These are phyloP conservation scores for Leptinotarsa texana DNA, from an alignment of 1,140 invertebrate species.

Conservation along the genomic window DNA sequence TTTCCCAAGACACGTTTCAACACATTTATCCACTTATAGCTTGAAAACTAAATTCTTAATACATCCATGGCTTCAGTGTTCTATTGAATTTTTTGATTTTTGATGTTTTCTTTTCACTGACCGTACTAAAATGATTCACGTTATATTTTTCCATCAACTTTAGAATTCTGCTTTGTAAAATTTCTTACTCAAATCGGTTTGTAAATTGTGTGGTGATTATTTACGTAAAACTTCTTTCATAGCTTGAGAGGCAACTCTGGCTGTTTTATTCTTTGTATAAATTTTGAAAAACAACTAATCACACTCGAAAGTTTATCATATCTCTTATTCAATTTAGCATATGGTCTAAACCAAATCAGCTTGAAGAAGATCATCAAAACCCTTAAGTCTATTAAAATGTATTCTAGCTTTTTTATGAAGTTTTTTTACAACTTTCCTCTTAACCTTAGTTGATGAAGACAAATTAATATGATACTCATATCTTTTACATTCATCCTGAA, in stretches of 20 bases:
- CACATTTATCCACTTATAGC: neutral
- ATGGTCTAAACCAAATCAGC: conserved; percentile 36
- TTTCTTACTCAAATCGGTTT: neutral
- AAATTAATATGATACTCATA: too few species aligned
- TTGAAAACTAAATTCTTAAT: neutral
- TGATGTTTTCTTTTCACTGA: neutral
- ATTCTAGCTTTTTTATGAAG: conserved; percentile 22
- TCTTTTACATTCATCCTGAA: neutral
- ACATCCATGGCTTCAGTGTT: neutral
- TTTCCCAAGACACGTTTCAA: neutral
- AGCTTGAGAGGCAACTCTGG: conserved; percentile 29
- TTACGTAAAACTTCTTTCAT: conserved; percentile 28
- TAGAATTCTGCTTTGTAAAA: neutral
- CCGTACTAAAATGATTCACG: neutral
- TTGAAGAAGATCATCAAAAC: conserved; percentile 39
- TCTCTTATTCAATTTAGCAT: conserved; percentile 40
- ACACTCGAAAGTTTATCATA: conserved; percentile 44
- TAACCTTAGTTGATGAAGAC: neutral
- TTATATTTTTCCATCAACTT: neutral
- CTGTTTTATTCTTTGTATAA: conserved; percentile 43
- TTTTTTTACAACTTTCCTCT: conserved; percentile 22
- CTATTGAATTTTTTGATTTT: neutral
- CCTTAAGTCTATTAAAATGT: conserved; percentile 48
- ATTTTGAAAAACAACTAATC: conserved; percentile 49
- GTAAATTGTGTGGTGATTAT: neutral